Percentiles rank a stretch among this genome's conserved stretches.
These are phyloP conservation scores for Helicolenus hilgendorfi DNA, from an alignment of 2,797 vertebrate genomes.

Conservation along the genomic window DNA sequence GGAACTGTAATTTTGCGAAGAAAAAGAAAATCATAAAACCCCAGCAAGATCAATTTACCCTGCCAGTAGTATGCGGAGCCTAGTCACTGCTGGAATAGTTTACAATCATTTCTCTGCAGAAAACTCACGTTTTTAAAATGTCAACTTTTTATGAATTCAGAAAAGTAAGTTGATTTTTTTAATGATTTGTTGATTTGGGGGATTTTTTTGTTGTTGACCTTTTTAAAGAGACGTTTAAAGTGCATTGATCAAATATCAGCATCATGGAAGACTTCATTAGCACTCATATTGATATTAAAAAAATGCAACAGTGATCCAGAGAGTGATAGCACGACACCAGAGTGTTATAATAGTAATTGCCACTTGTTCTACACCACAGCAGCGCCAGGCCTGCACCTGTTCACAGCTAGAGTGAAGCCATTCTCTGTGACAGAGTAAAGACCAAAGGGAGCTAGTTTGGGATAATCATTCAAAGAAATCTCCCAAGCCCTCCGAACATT, in stretches of 20 bases:
- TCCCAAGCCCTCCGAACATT: conserved; percentile 3
- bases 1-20: conserved; percentile 26
- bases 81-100: conserved; percentile 19
- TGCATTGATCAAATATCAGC: neutral
- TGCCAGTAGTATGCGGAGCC: conserved; percentile 12
- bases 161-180: conserved; percentile 31
- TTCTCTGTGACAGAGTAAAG: conserved; percentile 2
- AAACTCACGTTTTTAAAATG: conserved; percentile 44
- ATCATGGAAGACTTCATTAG: neutral
- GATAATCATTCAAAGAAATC: conserved; percentile 16
- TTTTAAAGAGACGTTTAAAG: conserved; percentile 9
- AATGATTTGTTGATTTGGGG: conserved; percentile 1
- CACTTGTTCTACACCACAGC: neutral
- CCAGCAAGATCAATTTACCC: conserved; percentile 31
- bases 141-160: conserved; percentile 33
- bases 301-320: neutral
- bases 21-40: conserved; percentile 40
- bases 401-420: neutral
- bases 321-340: neutral
- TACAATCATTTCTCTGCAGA: conserved; percentile 9
- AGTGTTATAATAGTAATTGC: neutral
- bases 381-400: neutral
- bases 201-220: neutral
- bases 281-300: neutral
- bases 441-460: neutral